Percentiles rank a stretch among this genome's conserved stretches.
These are phyloP conservation scores for Thamnophis sirtalis DNA, from an alignment of 2,113 vertebrate species.

Conservation along the genomic window DNA sequence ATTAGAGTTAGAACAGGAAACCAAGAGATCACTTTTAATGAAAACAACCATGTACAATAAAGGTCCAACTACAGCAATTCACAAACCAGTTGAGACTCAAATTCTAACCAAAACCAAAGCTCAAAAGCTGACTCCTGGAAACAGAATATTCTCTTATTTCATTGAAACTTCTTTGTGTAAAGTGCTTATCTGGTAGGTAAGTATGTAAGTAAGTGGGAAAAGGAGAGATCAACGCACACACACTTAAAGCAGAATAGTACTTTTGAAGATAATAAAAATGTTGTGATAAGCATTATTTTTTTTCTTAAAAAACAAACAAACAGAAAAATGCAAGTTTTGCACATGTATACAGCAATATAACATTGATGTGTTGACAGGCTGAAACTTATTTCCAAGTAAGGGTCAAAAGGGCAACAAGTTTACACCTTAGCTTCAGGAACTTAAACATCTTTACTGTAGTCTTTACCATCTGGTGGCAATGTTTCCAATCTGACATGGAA, in stretches of 20 bases:
- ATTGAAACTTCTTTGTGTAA: conserved; percentile 41
- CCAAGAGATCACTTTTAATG: conserved; percentile 60
- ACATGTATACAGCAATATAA: conserved; percentile 2
- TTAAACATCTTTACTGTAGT: background rate
- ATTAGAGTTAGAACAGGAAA: conserved; percentile 22
- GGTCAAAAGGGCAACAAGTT: background rate
- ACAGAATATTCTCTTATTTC: background rate
- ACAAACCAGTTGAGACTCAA: conserved; percentile 39
- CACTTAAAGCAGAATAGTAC: background rate
- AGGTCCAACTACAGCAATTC: conserved; percentile 36
- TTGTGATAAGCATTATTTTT: conserved; percentile 2
- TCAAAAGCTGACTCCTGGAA: conserved; percentile 17
- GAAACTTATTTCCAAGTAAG: background rate
- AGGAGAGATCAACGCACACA: conserved; percentile 10
- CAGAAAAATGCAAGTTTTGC: background rate
- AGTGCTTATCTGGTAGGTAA: conserved; percentile 50
- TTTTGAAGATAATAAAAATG: conserved; percentile 9
- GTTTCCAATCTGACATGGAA: background rate
- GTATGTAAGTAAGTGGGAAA: conserved; percentile 19
- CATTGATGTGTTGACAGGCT: background rate
- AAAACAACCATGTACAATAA: conserved; percentile 41
- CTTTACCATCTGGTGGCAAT: background rate
- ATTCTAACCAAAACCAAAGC: background rate
- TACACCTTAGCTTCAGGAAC: background rate
- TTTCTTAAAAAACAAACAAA: background rate